Base-by-base conservation (phyloP, 2,888 invertebrate genomes). In the Cephus nigrinus region DNA sequence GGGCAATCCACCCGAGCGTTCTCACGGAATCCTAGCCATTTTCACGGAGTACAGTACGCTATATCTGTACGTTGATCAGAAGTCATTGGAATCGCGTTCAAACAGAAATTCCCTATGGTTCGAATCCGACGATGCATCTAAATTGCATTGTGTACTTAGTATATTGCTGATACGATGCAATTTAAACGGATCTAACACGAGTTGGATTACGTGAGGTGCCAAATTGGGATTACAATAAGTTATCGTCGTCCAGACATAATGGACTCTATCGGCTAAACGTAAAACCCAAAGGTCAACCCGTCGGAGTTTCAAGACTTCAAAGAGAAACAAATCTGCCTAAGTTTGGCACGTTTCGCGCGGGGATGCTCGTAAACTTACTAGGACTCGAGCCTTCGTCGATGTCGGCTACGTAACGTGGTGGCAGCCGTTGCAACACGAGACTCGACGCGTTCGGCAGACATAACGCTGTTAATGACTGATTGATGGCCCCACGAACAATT, bases 391-490 rank as follows among this genome's bases (percentile, higher is more conserved):
- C 32, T 71, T 31, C 31, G 5, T 71, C 31, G 32, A 71, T 32
- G 73, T 68, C 68, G 77, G 40, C 71, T 69, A 15, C 68, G 33
- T 34, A 31, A 30, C 23, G 32, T 30, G 4, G 76, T 76, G 78
- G 34, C 78, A 76, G 75, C 73, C 35, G 75, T 34, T 79, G 79
- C 69, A 79, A 80, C 68, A 72, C 55, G 75, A 80, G 74, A 32
- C 78, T 76, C 76, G 74, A 34, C 15, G 40, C 76, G 74, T 40
- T 36, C 36, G 68, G 32, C 77, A 71, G 71, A 69, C 34, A 74
- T 75, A 34, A 80, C 68, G 73, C 71, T 72, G 75, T 80, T 79
- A 79, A 80, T 83, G 78, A 80, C 78, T 77, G 80, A 82, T 82
- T 81, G 79, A 81, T 77, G 76, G 74, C 76, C 68, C 68, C n/a